Base-by-base conservation (phyloP, 2,888 invertebrate species). In the Cheilosia vulpina region DNA sequence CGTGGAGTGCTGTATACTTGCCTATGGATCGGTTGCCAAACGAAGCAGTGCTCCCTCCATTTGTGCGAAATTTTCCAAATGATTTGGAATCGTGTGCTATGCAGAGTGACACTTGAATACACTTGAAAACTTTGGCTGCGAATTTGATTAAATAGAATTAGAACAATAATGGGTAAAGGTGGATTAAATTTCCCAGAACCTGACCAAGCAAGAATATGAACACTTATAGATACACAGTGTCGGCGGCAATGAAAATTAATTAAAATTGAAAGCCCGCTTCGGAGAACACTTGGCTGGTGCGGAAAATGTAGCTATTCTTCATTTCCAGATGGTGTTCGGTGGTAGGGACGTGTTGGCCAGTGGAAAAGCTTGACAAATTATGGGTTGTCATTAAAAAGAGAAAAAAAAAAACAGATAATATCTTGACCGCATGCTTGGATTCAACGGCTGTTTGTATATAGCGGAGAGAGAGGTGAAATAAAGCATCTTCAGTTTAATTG, bases 141-240 rank as follows among this genome's bases (percentile, higher is more conserved):
- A 55, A 62, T 69, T 58, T 41, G 66, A 69, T 69, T 69, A 62
- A 77, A 69, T 62, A 69, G 69, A 76, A 76, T 76, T 68, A 76
- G 76, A 76, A 76, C 60, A 50, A 31, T 24, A 21, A 24, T 41
- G 24, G 13, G 24, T 15, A 27, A 19, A 50, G 57, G 50, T 50
- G 55, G 62, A 41, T 55, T 43, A 15, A 13, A 24, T 68, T 45
- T 50, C 52, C 19, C 11, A 52, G 17, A 13, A 2, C 19, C 31
- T 15, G 24, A 9, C 27, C 19, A 27, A 45, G 43, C 24, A 60
- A 60, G 13, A 21, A 27, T 34, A 34, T 15, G 41, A 41, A 5
- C 19, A 1, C n/a, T 9, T 53, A 34, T 9, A 34, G 24, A 52
- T 41, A 38, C 43, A 43, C 15, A 15, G 17, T 17, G 34, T 47